Evolutionary conservation across 1,140 invertebrate species (phyloP).

Genomic region (Xylocopa sonorina): DNA sequence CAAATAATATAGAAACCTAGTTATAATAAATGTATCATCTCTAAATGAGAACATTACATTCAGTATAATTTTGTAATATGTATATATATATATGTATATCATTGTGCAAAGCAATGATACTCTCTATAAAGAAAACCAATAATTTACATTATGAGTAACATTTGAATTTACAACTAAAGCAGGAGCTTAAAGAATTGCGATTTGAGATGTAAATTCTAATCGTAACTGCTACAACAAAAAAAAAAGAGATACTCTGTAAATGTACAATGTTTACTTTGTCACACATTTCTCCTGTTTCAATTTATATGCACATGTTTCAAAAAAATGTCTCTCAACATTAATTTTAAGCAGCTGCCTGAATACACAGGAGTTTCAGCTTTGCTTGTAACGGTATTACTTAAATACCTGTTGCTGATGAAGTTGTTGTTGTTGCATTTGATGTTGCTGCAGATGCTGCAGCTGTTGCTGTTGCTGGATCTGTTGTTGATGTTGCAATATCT

Average conservation of each 20-base stretch:
- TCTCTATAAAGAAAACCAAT: slow-evolving; percentile 34
- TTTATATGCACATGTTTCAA: neutral
- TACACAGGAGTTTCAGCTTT: slow-evolving; percentile 42
- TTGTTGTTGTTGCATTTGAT: slow-evolving; percentile 81
- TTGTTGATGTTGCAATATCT: slow-evolving; percentile 81
- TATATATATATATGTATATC: slow-evolving; percentile 10
- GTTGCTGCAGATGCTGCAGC: slow-evolving; percentile 81
- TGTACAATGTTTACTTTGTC: slow-evolving; percentile 20
- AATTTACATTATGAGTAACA: slow-evolving; percentile 26
- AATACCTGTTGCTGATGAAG: slow-evolving; percentile 78
- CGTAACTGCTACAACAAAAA: slow-evolving; percentile 13
- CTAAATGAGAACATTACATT: slow-evolving; percentile 30
- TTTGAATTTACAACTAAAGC: slow-evolving; percentile 41
- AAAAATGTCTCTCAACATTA: slow-evolving; percentile 26
- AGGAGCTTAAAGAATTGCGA: slow-evolving; percentile 10
- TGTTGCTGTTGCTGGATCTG: slow-evolving; percentile 82
- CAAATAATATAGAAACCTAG: slow-evolving; percentile 41
- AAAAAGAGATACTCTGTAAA: slow-evolving; percentile 19
- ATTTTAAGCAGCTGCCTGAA: slow-evolving; percentile 45
- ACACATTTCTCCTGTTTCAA: neutral
- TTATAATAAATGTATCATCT: slow-evolving; percentile 57
- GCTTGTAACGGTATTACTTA: slow-evolving; percentile 63
- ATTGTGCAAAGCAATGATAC: slow-evolving; percentile 21
- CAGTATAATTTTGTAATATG: slow-evolving; percentile 37
- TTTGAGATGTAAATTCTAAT: slow-evolving; percentile 34